Conservation (phyloP, 2,113 vertebrate genomes). For the Pygoscelis adeliae region DNA sequence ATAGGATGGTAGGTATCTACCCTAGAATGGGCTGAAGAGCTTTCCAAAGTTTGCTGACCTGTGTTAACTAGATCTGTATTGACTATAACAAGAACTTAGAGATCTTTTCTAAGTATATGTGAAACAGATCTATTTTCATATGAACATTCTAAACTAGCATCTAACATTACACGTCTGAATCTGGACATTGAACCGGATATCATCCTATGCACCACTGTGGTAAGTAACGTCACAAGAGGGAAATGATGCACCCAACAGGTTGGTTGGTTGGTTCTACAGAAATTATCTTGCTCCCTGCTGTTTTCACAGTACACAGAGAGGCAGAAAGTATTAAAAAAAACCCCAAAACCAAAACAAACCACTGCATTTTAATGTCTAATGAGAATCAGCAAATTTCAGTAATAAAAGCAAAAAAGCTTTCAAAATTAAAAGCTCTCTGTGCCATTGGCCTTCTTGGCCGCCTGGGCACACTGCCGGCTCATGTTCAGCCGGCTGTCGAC, state of each 20-base stretch:
- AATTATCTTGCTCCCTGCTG: not conserved
- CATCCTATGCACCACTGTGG: not conserved
- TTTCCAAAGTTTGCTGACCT: not conserved
- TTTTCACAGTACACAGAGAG: not conserved
- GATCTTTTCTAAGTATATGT: not conserved
- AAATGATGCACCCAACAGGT: not conserved
- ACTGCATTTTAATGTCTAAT: not conserved
- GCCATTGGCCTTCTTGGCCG: too few relatives aligned
- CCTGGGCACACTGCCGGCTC: too few relatives aligned
- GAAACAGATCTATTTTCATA: not conserved
- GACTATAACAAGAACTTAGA: not conserved
- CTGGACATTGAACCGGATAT: not conserved
- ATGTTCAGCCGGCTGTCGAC: too few relatives aligned
- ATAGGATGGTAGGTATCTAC: not conserved
- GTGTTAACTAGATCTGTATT: not conserved
- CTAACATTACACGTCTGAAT: not conserved
- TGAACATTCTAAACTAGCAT: not conserved
- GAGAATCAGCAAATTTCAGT: not conserved
- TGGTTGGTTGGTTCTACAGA: not conserved
- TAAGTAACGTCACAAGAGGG: not conserved
- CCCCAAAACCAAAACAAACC: not conserved
- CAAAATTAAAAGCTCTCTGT: not conserved
- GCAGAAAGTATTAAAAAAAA: not conserved
- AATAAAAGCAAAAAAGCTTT: not conserved
- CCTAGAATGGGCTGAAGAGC: not conserved